Percentiles rank a stretch among this genome's conserved stretches.
Evolutionary conservation across 2,113 vertebrate genomes (phyloP).

Genomic region (Todiramphus saurophagus): DNA sequence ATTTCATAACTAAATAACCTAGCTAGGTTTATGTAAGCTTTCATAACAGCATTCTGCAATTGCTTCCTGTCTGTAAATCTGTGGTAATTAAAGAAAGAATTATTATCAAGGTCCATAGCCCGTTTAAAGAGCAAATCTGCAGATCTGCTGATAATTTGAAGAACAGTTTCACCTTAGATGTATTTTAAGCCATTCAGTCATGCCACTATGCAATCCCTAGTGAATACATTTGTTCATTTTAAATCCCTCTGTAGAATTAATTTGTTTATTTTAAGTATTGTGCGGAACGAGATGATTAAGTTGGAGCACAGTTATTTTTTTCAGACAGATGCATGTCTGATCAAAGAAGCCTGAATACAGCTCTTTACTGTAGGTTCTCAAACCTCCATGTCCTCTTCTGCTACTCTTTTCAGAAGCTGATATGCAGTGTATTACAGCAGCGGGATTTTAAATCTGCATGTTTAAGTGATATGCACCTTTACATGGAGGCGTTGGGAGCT

Average conservation of each 20-base stretch:
- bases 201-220: neutral
- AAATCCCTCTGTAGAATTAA: conserved; percentile 21
- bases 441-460: neutral
- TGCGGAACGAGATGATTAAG: neutral
- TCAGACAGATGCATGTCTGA: neutral
- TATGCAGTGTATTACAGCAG: neutral
- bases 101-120: neutral
- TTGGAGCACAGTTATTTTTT: neutral
- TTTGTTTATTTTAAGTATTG: conserved; percentile 24
- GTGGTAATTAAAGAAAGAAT: neutral
- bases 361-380: neutral
- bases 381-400: neutral
- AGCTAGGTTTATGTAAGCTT: neutral
- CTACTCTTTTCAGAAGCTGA: neutral
- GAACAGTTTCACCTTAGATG: neutral
- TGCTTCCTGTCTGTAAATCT: neutral
- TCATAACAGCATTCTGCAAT: neutral
- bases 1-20: neutral
- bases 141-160: conserved; percentile 6
- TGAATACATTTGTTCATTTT: conserved; percentile 21
- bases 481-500: neutral
- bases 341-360: neutral
- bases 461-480: neutral
- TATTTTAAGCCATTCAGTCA: conserved; percentile 27
- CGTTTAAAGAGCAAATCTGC: conserved; percentile 9